These are phyloP conservation scores for Colletes gigas DNA, from an alignment of 1,140 invertebrate species.

Conservation along the genomic window DNA sequence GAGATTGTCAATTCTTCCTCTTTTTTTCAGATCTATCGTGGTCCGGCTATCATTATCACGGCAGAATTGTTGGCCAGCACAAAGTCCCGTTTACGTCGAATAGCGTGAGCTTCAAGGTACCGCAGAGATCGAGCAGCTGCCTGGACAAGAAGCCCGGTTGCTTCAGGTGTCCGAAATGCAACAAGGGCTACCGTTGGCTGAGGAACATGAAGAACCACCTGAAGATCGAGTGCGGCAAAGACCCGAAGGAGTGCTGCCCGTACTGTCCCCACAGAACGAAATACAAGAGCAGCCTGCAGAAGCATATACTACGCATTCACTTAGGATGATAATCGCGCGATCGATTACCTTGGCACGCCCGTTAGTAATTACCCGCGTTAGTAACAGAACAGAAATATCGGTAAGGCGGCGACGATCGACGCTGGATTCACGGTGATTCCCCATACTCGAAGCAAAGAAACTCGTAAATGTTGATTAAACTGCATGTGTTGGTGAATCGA, in stretches of 20 bases:
- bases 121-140: slow-evolving; percentile 26
- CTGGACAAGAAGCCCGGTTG: slow-evolving; percentile 72
- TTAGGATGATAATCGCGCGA: not conserved
- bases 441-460: too few species aligned
- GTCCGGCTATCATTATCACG: slow-evolving; percentile 14
- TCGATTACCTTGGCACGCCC: not conserved
- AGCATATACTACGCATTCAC: slow-evolving; percentile 75
- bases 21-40: slow-evolving; percentile 46
- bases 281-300: slow-evolving; percentile 76
- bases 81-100: not conserved
- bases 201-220: slow-evolving; percentile 82
- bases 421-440: too few species aligned
- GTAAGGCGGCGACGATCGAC: too few species aligned
- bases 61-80: not conserved
- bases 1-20: not conserved
- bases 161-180: slow-evolving; percentile 81
- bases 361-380: not conserved
- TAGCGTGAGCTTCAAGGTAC: slow-evolving; percentile 1
- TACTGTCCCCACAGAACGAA: slow-evolving; percentile 78
- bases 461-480: too few species aligned
- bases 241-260: slow-evolving; percentile 79
- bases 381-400: too few species aligned
- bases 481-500: too few species aligned
- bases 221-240: slow-evolving; percentile 80
- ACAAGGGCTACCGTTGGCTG: slow-evolving; percentile 80